Evolutionary conservation across 2,888 invertebrate species (phyloP).

Genomic region (Dryomyza anilis): DNA sequence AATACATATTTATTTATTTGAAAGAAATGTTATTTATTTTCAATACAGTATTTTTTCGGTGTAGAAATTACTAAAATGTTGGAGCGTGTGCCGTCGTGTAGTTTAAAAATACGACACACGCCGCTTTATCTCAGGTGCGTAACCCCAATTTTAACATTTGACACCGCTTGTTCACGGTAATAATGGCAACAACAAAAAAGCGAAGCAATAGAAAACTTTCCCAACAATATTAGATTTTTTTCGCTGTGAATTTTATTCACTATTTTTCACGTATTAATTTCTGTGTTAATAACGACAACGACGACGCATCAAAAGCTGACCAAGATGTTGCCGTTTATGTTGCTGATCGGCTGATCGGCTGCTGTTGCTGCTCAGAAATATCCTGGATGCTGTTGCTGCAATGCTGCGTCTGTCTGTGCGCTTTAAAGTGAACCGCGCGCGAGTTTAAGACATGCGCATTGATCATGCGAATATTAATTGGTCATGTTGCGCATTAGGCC

Average conservation of each 20-base stretch:
- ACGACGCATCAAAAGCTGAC: constrained; percentile 11
- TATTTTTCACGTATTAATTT: constrained; percentile 9
- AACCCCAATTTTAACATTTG: constrained; percentile 26
- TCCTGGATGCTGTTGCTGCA: neutral
- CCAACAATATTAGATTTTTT: neutral
- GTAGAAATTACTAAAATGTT: no score
- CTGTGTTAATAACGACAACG: constrained; percentile 20
- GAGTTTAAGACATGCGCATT: constrained; percentile 28
- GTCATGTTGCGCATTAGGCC: constrained; percentile 26
- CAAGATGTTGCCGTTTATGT: neutral
- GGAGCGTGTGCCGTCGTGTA: no score
- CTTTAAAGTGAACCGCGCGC: constrained; percentile 20
- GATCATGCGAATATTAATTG: constrained; percentile 42
- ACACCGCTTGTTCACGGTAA: constrained; percentile 4
- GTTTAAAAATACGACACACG: neutral
- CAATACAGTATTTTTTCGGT: no score
- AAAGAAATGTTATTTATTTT: no score
- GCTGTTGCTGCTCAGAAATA: neutral
- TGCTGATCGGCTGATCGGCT: neutral
- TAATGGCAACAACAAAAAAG: neutral
- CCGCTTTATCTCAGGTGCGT: constrained; percentile 20
- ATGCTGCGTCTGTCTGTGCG: neutral
- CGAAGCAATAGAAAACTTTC: neutral
- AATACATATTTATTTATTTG: no score
- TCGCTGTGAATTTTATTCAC: neutral